Percentiles rank a stretch among this genome's conserved stretches.
These are phyloP conservation scores for Oxyura jamaicensis DNA, from an alignment of 2,113 vertebrate genomes.

Conservation along the genomic window DNA sequence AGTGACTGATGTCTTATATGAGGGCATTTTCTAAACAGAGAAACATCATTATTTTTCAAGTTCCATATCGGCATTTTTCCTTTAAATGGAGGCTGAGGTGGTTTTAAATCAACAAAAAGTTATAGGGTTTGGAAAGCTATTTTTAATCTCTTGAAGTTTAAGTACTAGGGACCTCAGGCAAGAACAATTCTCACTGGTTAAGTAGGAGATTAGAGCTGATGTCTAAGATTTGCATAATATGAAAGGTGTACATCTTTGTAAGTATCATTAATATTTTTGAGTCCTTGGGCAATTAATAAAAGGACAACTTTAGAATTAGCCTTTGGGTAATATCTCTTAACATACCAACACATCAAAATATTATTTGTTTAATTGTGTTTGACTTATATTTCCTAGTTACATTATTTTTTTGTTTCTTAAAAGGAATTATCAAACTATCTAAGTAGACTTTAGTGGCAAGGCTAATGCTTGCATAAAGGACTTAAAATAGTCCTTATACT, in stretches of 20 bases:
- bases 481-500: neutral
- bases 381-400: constrained; percentile 11
- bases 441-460: neutral
- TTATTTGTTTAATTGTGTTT: constrained; percentile 56
- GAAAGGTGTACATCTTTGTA: constrained; percentile 54
- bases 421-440: neutral
- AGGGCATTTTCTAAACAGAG: neutral
- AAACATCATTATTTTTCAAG: neutral
- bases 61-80: neutral
- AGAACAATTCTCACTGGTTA: constrained; percentile 67
- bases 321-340: constrained; percentile 54
- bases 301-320: constrained; percentile 60
- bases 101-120: constrained; percentile 46
- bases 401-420: neutral
- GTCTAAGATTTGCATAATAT: constrained; percentile 66
- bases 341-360: constrained; percentile 32
- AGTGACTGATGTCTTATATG: neutral
- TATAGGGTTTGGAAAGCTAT: constrained; percentile 33
- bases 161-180: constrained; percentile 59
- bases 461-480: neutral
- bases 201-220: constrained; percentile 60
- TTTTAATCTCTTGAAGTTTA: constrained; percentile 67
- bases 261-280: constrained; percentile 65
- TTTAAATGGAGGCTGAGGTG: constrained; percentile 2
- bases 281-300: constrained; percentile 67